Base-by-base conservation (phyloP, 2,113 vertebrate genomes). In the Morone chrysops region DNA sequence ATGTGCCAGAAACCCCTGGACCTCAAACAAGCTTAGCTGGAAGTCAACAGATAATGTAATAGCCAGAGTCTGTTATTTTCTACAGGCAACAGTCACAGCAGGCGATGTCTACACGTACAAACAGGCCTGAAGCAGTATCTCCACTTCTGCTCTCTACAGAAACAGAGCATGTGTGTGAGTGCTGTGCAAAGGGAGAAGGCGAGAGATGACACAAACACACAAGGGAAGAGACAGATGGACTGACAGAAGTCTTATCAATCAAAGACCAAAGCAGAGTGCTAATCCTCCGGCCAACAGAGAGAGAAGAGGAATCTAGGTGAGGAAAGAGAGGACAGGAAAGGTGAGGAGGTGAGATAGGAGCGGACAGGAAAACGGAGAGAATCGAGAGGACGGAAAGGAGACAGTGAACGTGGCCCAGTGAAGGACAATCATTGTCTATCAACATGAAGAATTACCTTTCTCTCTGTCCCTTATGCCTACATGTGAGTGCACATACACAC, bases 351-450 rank as follows among this genome's bases (percentile, higher is more conserved):
- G 41, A 76, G 71, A 88, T 56, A 71, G 56, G 80, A 85, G 67
- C 6, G 8, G 83, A 81, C 45, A 68, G 72, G 45, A 75, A 74
- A 90, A 74, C 10, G 13, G 83, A 69, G 68, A 65, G 78, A 75
- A 65, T 45, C 75, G 69, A 50, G 75, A 89, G 82, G 89, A 85
- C 70, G 8, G 61, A 83, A 80, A 85, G 89, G 80, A 79, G 86
- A 89, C 47, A 6, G 59, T 48, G 72, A 89, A 84, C 59, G 76
- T 90, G 87, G 90, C 86, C 87, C 63, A 80, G 48, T 85, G 88
- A 93, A 94, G 93, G 93, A 92, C 93, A 93, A 93, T 94, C 92
- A 92, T 90, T 91, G 92, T 91, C 93, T 84, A 93, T 93, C 93
- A 94, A 89, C 88, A 87, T 92, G 84, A 93, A 91, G 90, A 91